phyloP scores from a whole-genome alignment of 2,113 vertebrate species.

The Syngnathus typhle region DNA sequence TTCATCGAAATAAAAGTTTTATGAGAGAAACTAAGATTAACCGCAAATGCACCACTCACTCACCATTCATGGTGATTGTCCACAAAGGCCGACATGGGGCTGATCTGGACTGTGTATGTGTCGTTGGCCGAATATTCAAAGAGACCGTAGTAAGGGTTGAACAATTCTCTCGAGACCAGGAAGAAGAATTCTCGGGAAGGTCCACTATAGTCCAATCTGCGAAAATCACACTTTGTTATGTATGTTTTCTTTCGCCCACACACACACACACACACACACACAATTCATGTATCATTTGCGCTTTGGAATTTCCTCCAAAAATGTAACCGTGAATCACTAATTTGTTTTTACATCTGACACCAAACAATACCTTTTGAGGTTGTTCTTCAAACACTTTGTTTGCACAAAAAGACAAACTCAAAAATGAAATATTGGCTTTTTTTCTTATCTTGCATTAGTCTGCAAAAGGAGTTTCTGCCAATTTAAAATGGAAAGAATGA shows the following conservation, averaged over 20 bases:
- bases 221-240: slow-evolving; percentile 1
- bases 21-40: background rate
- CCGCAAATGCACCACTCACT: slow-evolving; percentile 65
- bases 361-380: too few relatives aligned
- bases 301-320: too few relatives aligned
- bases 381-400: too few relatives aligned
- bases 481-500: background rate
- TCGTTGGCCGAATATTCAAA: slow-evolving; percentile 92
- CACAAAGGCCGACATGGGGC: slow-evolving; percentile 92
- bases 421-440: too few relatives aligned
- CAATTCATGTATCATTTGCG: too few relatives aligned
- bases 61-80: slow-evolving; percentile 96
- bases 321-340: too few relatives aligned
- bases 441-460: too few relatives aligned
- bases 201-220: slow-evolving; percentile 86
- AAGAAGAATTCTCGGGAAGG: slow-evolving; percentile 92
- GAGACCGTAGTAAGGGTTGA: slow-evolving; percentile 89
- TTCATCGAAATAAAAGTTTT: background rate
- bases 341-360: too few relatives aligned
- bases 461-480: background rate
- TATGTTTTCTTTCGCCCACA: too few relatives aligned
- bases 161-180: slow-evolving; percentile 88
- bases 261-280: too few relatives aligned
- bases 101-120: slow-evolving; percentile 93
- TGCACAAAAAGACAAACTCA: too few relatives aligned